phyloP scores from a whole-genome alignment of 2,888 invertebrate genomes.

The Drosophila anomalata region DNA sequence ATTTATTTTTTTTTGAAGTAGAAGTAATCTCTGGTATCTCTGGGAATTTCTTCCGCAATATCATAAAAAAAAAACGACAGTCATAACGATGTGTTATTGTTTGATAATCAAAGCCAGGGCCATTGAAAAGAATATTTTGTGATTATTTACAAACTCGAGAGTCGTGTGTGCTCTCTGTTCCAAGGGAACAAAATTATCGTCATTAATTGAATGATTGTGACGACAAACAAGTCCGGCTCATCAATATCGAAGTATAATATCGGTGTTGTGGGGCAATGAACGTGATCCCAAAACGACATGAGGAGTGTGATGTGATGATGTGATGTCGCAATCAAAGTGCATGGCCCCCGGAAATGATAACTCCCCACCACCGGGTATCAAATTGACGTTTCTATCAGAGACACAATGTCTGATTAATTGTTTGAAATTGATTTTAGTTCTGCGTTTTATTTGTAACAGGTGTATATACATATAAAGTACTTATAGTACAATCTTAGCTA shows the following conservation, averaged over 20 bases:
- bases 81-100: not conserved
- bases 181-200: not conserved
- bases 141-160: not conserved
- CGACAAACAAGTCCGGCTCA: not conserved
- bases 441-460: not conserved
- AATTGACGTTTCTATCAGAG: slow-evolving; percentile 6
- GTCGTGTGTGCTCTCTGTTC: not conserved
- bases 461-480: not conserved
- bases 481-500: slow-evolving; percentile 2
- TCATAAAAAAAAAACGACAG: too few relatives aligned
- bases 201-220: slow-evolving; percentile 7
- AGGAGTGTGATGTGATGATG: too few relatives aligned
- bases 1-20: too few relatives aligned
- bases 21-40: too few relatives aligned
- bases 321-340: not conserved
- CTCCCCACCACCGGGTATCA: not conserved
- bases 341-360: slow-evolving; percentile 1
- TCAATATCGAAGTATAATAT: not conserved
- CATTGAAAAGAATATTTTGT: not conserved
- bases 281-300: not conserved
- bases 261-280: slow-evolving; percentile 5
- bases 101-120: not conserved
- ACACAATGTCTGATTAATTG: slow-evolving; percentile 17
- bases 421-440: not conserved
- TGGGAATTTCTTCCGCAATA: too few relatives aligned